phyloP scores from a whole-genome alignment of 1,140 invertebrate genomes.

The Lordiphosa clarofinis region DNA sequence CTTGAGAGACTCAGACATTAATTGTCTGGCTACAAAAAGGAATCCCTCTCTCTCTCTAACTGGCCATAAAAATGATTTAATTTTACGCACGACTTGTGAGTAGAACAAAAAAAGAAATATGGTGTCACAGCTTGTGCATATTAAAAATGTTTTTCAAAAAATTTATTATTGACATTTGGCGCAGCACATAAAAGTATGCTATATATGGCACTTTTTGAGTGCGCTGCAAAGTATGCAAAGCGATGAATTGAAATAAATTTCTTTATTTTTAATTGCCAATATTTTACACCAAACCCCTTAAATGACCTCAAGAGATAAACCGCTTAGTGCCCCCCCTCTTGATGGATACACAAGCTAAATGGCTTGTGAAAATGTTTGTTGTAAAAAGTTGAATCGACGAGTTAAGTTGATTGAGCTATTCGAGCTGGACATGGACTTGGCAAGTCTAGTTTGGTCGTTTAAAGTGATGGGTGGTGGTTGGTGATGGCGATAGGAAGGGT shows the following conservation, averaged over 20 bases:
- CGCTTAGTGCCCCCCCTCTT: slow-evolving; percentile 3
- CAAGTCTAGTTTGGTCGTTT: not conserved
- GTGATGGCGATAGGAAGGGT: not conserved
- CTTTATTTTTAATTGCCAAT: slow-evolving; percentile 3
- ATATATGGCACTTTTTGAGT: slow-evolving; percentile 4
- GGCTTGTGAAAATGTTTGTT: slow-evolving; percentile 3
- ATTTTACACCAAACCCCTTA: too few relatives aligned
- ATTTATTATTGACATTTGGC: slow-evolving; percentile 14
- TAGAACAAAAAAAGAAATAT: not conserved
- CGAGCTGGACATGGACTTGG: slow-evolving; percentile 3
- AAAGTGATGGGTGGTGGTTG: not conserved
- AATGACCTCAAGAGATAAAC: slow-evolving; percentile 2
- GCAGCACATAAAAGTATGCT: slow-evolving; percentile 10
- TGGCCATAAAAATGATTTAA: slow-evolving; percentile 16
- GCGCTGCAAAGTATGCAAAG: slow-evolving; percentile 9
- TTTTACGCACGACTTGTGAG: slow-evolving; percentile 8
- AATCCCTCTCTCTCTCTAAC: slow-evolving; percentile 6
- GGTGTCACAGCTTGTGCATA: slow-evolving; percentile 4
- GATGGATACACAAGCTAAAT: slow-evolving; percentile 10
- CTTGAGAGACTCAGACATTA: not conserved
- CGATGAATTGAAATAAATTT: not conserved
- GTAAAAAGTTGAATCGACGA: slow-evolving; percentile 10
- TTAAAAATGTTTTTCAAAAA: slow-evolving; percentile 12
- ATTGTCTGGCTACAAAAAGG: slow-evolving; percentile 5
- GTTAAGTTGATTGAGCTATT: slow-evolving; percentile 12